Evolutionary conservation across 37 sponge, comb jelly and placozoan species (phyloP).

Genomic region (Spongilla lacustris): DNA sequence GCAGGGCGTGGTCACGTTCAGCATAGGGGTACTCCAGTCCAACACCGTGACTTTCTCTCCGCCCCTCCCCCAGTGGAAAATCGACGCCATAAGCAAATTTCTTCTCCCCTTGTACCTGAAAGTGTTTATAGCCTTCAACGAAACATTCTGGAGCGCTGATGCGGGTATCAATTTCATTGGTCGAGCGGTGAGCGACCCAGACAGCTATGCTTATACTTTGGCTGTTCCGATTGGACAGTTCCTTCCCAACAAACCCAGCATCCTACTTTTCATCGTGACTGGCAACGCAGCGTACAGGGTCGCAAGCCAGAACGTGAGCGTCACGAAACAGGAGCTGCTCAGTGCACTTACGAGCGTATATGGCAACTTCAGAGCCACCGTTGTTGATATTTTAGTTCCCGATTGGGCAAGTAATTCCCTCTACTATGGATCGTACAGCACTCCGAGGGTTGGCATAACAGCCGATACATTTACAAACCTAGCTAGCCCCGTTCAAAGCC

Average conservation of each 20-base stretch:
- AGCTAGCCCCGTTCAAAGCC: constrained; percentile 19
- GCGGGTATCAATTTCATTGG: constrained; percentile 4
- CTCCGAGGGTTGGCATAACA: constrained; percentile 12
- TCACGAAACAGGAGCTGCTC: constrained; percentile 37
- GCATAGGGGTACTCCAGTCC: constrained; percentile 54
- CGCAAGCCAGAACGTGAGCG: neutral
- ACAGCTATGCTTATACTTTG: neutral
- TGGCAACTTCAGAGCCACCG: constrained; percentile 8
- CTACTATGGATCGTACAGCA: constrained; percentile 50
- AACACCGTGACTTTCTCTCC: constrained; percentile 37
- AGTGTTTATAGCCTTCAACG: constrained; percentile 12
- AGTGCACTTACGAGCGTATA: constrained; percentile 50
- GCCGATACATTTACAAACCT: neutral
- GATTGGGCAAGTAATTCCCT: constrained; percentile 57
- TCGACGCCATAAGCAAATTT: constrained; percentile 17
- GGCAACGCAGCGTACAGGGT: constrained; percentile 37
- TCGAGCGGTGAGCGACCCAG: neutral
- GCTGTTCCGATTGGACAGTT: constrained; percentile 18
- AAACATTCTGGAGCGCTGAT: constrained; percentile 50
- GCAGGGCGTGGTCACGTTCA: constrained; percentile 55
- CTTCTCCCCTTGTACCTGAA: constrained; percentile 27
- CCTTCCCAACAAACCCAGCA: constrained; percentile 22
- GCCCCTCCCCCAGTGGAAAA: constrained; percentile 28
- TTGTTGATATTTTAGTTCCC: constrained; percentile 30
- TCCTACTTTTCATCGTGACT: constrained; percentile 36